Evolutionary conservation across 2,113 vertebrate species (phyloP).

Genomic region (Abramis brama): DNA sequence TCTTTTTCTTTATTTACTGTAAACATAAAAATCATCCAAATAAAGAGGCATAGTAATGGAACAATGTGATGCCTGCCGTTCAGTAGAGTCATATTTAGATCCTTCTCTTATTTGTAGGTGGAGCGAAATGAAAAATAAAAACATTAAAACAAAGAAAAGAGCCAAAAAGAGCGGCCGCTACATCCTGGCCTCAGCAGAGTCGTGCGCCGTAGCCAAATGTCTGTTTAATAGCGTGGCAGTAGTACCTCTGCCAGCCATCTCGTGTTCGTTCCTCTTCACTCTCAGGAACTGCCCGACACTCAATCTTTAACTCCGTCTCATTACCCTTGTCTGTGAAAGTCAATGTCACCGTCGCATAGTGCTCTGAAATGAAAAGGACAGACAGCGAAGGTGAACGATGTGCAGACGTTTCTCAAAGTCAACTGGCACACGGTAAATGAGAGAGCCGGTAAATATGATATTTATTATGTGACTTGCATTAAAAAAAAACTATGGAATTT

Average conservation of each 20-base stretch:
- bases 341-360: slow-evolving; percentile 85
- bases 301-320: slow-evolving; percentile 84
- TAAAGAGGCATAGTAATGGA: slow-evolving; percentile 41
- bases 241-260: slow-evolving; percentile 89
- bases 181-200: slow-evolving; percentile 77
- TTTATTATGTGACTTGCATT: neutral
- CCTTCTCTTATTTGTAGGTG: slow-evolving; percentile 31
- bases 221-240: slow-evolving; percentile 90
- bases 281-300: slow-evolving; percentile 83
- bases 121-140: slow-evolving; percentile 23
- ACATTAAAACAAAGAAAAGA: slow-evolving; percentile 5
- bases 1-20: slow-evolving; percentile 28
- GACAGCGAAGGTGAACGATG: neutral
- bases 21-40: slow-evolving; percentile 43
- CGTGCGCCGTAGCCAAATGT: slow-evolving; percentile 87
- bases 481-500: no score
- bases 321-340: slow-evolving; percentile 81
- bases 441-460: neutral
- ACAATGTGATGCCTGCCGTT: slow-evolving; percentile 43
- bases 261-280: slow-evolving; percentile 86
- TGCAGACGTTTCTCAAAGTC: neutral
- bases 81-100: slow-evolving; percentile 36
- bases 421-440: neutral
- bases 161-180: neutral
- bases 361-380: slow-evolving; percentile 73